Evolutionary conservation across 2,113 vertebrate genomes (phyloP), one percentile per base, ranked within the genome.

Genomic region (Chloroceryle aenea): DNA sequence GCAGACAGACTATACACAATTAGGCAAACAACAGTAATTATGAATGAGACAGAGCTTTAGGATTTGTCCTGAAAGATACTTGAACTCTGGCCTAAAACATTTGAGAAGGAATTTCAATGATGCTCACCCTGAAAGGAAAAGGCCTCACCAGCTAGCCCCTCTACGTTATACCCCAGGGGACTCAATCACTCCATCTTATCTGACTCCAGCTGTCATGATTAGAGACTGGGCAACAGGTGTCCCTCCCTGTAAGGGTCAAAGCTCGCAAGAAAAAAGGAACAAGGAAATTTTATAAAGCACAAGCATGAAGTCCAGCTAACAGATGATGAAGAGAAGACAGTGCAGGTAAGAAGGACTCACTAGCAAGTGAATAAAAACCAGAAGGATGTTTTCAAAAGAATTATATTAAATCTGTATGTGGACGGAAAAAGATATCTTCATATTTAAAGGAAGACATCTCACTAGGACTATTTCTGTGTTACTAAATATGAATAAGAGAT

Each of bases 151-250:
- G 21, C 7, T 36, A 84, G 4, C 5, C 16, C 62, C 56, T 59
- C 56, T 48, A n/a, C 9, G 10, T 40, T 90, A 8, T 55, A 21
- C 22, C 67, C 29, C 53, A 85, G 67, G 72, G 34, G 15, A 52
- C 13, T 47, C 63, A 67, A 40, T n/a, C 14, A 7, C 63, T 74
- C 55, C 2, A 9, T 74, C 93, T 93, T 58, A n/a, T 95, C 43
- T 68, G 32, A 74, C 47, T 87, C 53, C 87, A 96, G 91, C 85
- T 96, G 93, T 78, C 1, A 0, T 68, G 50, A 75, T 29, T 34
- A 80, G 76, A 92, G 61, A 77, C 15, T 2, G 6, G 34, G 79
- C 20, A 97, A 75, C 93, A 96, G 96, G 85, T 95, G 95, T 75
- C 55, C 29, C 6, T 56, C 29, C 34, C 16, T 69, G 50, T 26